These are phyloP conservation scores for Manduca sexta DNA, from an alignment of 1,140 invertebrate species.

Conservation along the genomic window DNA sequence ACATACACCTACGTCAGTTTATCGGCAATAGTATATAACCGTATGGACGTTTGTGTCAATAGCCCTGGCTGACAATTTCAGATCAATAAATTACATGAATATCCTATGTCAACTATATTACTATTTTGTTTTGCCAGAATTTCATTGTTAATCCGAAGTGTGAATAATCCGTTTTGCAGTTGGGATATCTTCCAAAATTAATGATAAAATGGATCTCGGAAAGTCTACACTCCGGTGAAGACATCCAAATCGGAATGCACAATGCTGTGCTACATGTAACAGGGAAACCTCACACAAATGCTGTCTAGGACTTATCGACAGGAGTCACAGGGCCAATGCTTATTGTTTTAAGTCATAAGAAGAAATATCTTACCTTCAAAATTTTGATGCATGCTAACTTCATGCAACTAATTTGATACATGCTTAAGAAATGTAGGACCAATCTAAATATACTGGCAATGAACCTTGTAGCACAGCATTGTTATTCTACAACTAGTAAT, in stretches of 20 bases:
- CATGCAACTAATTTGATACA: conserved; percentile 3
- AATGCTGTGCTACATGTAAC: conserved; percentile 57
- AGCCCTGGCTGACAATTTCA: no score
- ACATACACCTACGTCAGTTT: neutral
- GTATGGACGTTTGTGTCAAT: no score
- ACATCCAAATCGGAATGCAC: conserved; percentile 64
- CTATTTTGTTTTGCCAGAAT: no score
- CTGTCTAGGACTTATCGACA: conserved; percentile 14
- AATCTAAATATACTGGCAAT: neutral
- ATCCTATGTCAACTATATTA: no score
- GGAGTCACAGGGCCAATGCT: neutral
- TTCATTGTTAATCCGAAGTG: no score
- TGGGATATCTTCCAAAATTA: no score
- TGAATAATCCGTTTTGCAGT: no score
- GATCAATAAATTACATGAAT: no score
- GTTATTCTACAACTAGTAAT: conserved; percentile 7
- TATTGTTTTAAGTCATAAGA: conserved; percentile 1
- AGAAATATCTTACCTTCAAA: conserved; percentile 11
- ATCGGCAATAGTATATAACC: no score
- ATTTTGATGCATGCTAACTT: conserved; percentile 1
- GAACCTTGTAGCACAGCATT: conserved; percentile 51
- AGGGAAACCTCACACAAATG: conserved; percentile 56
- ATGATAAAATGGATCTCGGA: no score
- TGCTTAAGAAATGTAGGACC: conserved; percentile 2
- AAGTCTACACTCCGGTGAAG: neutral